These are phyloP conservation scores for Danio tinwini DNA, from an alignment of 2,797 vertebrate genomes.

Conservation along the genomic window DNA sequence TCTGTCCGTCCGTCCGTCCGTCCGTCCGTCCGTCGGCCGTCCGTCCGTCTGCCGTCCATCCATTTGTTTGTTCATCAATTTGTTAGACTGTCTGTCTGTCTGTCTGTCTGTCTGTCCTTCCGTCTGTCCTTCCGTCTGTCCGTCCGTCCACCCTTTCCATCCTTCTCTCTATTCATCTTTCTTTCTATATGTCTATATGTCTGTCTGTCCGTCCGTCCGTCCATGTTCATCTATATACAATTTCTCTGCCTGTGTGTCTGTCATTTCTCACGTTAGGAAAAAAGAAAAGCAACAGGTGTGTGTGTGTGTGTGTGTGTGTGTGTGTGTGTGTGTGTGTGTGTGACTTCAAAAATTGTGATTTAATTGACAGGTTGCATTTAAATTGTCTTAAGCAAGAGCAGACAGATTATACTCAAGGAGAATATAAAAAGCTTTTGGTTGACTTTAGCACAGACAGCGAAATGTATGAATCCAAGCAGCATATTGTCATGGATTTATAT, in stretches of 20 bases:
- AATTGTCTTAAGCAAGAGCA: slow-evolving; percentile 27
- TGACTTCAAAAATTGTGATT: slow-evolving; percentile 14
- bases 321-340: neutral
- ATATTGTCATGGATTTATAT: slow-evolving; percentile 9
- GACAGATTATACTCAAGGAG: slow-evolving; percentile 3
- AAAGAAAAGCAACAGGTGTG: neutral
- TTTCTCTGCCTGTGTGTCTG: neutral
- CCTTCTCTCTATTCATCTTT: too few species aligned
- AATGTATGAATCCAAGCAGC: slow-evolving; percentile 40
- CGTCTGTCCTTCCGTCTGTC: too few species aligned
- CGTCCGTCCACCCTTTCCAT: too few species aligned
- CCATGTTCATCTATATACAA: accelerated
- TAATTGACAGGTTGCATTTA: neutral
- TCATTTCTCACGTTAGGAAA: slow-evolving; percentile 4
- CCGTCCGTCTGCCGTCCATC: too few species aligned
- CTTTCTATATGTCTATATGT: too few species aligned
- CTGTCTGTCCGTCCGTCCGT: accelerated
- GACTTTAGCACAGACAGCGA: slow-evolving; percentile 33
- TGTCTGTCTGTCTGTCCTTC: too few species aligned
- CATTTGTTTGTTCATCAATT: too few species aligned
- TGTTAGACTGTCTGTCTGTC: too few species aligned
- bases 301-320: neutral
- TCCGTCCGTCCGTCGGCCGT: too few species aligned
- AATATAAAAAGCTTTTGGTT: slow-evolving; percentile 22
- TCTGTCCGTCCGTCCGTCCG: too few species aligned